Evolutionary conservation across 2,888 invertebrate genomes (phyloP).

Genomic region (Acronicta alni): DNA sequence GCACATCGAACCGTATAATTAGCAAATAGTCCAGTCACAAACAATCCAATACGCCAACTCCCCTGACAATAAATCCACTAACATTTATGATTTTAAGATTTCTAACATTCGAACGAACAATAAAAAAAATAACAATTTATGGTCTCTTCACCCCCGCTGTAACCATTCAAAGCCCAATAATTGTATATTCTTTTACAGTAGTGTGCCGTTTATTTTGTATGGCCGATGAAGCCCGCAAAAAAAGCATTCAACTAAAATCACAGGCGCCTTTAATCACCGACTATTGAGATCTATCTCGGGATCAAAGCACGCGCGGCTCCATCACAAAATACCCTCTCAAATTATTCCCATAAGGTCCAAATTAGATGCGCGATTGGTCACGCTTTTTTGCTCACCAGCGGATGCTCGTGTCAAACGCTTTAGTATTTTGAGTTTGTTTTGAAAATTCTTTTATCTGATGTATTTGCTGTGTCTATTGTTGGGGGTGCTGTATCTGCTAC

Average conservation of each 20-base stretch:
- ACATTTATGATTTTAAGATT: constrained; percentile 86
- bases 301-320: constrained; percentile 81
- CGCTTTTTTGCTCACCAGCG: constrained; percentile 85
- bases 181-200: constrained; percentile 90
- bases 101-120: constrained; percentile 71
- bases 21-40: constrained; percentile 75
- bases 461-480: constrained; percentile 87
- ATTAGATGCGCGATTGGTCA: constrained; percentile 76
- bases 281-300: constrained; percentile 89
- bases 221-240: constrained; percentile 84
- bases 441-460: constrained; percentile 90
- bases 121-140: constrained; percentile 86
- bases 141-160: constrained; percentile 89
- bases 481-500: constrained; percentile 81
- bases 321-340: constrained; percentile 80
- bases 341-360: constrained; percentile 81
- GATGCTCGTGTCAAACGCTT: constrained; percentile 90
- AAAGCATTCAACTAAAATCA: constrained; percentile 88
- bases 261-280: constrained; percentile 90
- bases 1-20: constrained; percentile 78
- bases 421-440: constrained; percentile 90
- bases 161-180: constrained; percentile 88
- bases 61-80: constrained; percentile 78
- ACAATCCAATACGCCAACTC: constrained; percentile 58
- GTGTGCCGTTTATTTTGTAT: constrained; percentile 87